Evolutionary conservation across 2,113 vertebrate species (phyloP), one percentile per base, ranked within the genome.

Genomic region (Etheostoma spectabile): DNA sequence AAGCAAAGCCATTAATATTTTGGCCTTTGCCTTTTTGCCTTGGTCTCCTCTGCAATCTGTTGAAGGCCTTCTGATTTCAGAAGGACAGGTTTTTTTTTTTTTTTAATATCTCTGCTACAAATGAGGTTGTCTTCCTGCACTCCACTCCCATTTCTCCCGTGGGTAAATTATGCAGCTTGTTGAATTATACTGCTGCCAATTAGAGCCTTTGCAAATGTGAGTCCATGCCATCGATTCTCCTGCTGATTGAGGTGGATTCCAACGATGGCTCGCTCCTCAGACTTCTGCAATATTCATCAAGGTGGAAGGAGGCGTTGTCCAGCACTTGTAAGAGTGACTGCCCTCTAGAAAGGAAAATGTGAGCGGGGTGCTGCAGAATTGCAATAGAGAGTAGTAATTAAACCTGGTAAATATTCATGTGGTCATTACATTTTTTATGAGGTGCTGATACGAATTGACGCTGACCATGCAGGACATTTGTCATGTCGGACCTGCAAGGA

Each of bases 341-440:
- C 90, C 91, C 89, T 86, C 79, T 16, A 30, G 70, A 85, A 86
- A 77, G 55, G 66, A 77, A 83, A 61, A 67, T 30, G 65, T 24
- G 67, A 74, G 19, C 77, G 22, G 77, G 74, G 57, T 65, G 55
- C 7, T 19, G 66, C 72, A 45, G 80, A 83, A 88, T 73, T 66
- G 77, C 91, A 84, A 82, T 79, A 77, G 62, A 63, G 84, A 90
- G 77, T 75, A 46, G 86, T 93, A 91, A 94, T 95, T 92, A 93
- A 91, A 86, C 72, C 79, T 83, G 33, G 89, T 93, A 93, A 95
- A 94, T 95, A 95, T 94, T 94, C 92, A 95, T 95, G 91, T 71
- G 82, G 84, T 91, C 86, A 89, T 93, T 94, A 88, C 88, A 93
- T 93, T 93, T 91, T 95, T 95, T 86, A 95, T 93, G 89, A 89